Evolutionary conservation across 2,113 vertebrate genomes (phyloP).

Genomic region (Steatornis caripensis): DNA sequence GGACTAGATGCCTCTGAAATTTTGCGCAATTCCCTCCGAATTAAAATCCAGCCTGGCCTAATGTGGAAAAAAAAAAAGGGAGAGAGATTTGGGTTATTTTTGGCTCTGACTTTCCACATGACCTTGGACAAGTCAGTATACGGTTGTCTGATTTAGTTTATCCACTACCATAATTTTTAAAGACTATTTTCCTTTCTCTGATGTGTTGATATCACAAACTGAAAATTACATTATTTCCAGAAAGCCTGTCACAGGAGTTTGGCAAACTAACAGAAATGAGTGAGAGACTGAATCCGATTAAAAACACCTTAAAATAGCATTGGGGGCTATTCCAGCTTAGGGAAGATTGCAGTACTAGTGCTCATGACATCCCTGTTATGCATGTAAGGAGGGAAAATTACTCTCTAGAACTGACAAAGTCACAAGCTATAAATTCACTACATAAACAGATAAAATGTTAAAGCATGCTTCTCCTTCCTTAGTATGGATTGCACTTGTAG

Average conservation of each 20-base stretch:
- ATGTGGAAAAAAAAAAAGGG: not conserved
- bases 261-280: not conserved
- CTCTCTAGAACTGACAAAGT: not conserved
- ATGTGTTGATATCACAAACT: not conserved
- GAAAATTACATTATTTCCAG: not conserved
- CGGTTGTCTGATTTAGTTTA: not conserved
- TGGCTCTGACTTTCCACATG: not conserved
- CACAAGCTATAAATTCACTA: not conserved
- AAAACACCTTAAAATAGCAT: not conserved
- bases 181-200: not conserved
- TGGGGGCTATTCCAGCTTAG: not conserved
- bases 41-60: not conserved
- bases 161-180: not conserved
- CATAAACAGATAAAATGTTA: not conserved
- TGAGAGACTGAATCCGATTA: not conserved
- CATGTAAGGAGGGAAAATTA: not conserved
- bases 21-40: not conserved
- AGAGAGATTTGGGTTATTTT: not conserved
- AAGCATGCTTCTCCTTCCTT: not conserved
- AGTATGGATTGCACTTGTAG: not conserved
- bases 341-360: not conserved
- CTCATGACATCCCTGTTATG: not conserved
- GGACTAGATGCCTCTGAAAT: not conserved
- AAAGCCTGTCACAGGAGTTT: not conserved
- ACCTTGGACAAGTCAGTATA: not conserved